Evolutionary conservation across 2,113 vertebrate genomes (phyloP).

Genomic region (Dasyurus viverrinus): DNA sequence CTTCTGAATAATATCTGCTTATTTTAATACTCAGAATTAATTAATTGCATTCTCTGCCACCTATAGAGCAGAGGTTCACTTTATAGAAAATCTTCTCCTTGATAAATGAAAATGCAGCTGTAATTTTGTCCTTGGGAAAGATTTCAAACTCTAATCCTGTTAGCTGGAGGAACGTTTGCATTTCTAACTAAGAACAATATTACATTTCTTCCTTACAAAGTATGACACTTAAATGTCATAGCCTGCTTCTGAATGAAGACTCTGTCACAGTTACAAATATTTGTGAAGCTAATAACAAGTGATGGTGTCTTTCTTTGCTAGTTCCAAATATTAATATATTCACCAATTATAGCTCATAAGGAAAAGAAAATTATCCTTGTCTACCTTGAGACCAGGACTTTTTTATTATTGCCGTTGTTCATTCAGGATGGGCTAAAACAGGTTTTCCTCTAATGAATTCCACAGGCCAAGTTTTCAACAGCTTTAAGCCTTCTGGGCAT

Average conservation of each 20-base stretch:
- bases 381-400: conserved; percentile 68
- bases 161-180: conserved; percentile 54
- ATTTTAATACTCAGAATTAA: conserved; percentile 74
- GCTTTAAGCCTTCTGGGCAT: conserved; percentile 72
- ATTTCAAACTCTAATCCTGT: conserved; percentile 60
- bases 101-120: conserved; percentile 67
- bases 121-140: conserved; percentile 73
- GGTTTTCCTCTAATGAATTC: conserved; percentile 76
- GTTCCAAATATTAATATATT: conserved; percentile 77
- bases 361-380: conserved; percentile 75
- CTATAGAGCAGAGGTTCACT: conserved; percentile 52
- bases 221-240: conserved; percentile 65
- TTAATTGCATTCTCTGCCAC: conserved; percentile 76
- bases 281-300: conserved; percentile 71
- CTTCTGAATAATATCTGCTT: conserved; percentile 62
- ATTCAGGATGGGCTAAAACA: conserved; percentile 67
- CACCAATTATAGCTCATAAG: conserved; percentile 74
- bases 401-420: conserved; percentile 73
- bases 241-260: conserved; percentile 52
- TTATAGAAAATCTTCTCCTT: conserved; percentile 63
- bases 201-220: conserved; percentile 69
- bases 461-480: conserved; percentile 75
- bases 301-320: conserved; percentile 52
- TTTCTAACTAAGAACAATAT: conserved; percentile 70
- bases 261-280: conserved; percentile 60